Base-by-base conservation (phyloP, 2,888 invertebrate genomes). In the Cistogaster globosa region DNA sequence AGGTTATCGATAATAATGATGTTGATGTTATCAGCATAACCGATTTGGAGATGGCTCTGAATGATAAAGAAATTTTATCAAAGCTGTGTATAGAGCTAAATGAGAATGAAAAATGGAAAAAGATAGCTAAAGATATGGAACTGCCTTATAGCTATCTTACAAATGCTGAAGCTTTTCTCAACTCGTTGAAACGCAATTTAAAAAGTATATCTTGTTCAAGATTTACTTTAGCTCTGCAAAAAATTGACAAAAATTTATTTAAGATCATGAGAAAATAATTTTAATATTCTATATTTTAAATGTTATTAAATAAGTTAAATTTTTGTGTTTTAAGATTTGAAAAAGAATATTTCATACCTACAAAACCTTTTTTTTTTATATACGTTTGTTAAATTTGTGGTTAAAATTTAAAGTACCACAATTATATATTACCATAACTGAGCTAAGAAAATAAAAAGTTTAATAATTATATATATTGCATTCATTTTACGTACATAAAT, bases 31-130 rank as follows among this genome's bases (percentile, higher is more conserved):
- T 62, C 8, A 60, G 12, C 36, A 9, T 68, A n/a, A n/a, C 12
- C 11, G 83, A 85, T 87, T 42, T 90, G 87, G 67, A 92, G 87
- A 8, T 87, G 88, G 76, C 88, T 20, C 83, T 91, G 6, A 88
- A 91, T 16, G 89, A 92, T 60, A 90, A 90, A 9, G 53, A 88
- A 79, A 92, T 92, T 60, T 90, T 93, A 38, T 90, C 93, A 1
- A 93, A 93, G 86, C 90, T 96, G 12, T 48, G 72, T 16, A 8
- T 32, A 5, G 36, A 57, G 16, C 71, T 87, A 83, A 95, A 95
- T 90, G 90, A 91, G 84, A 91, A 93, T 22, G 93, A 93, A 63
- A 94, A 93, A 32, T 96, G 96, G 96, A 93, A 93, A 60, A 92
- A 92, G 83, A 91, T 96, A 22, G 95, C 95, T 0, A 90, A 91